phyloP scores from a whole-genome alignment of 2,888 invertebrate species.

The Eupithecia centaureata region DNA sequence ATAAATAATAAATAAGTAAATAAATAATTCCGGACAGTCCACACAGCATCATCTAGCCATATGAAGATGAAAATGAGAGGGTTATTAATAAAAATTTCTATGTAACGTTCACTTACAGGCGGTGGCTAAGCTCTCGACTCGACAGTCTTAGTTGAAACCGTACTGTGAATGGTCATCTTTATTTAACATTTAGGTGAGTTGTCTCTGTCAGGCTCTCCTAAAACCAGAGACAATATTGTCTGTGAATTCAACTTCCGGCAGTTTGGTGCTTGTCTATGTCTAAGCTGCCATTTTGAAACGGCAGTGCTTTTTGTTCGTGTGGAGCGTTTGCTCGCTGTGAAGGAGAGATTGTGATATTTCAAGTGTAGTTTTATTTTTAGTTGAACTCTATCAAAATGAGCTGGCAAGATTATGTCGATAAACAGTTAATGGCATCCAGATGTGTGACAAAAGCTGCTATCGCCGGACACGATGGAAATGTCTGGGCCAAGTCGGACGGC shows the following conservation, averaged over 20 bases:
- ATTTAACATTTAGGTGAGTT: not conserved
- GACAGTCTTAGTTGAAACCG: too few relatives aligned
- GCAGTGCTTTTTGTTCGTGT: slow-evolving; percentile 84
- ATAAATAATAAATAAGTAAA: too few relatives aligned
- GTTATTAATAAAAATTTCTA: too few relatives aligned
- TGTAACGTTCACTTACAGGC: too few relatives aligned
- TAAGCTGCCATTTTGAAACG: slow-evolving; percentile 82
- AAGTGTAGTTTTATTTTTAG: slow-evolving; percentile 82
- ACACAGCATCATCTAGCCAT: too few relatives aligned
- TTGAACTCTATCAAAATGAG: slow-evolving; percentile 90
- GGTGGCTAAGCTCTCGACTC: too few relatives aligned
- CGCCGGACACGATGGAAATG: slow-evolving; percentile 97
- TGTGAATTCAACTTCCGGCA: slow-evolving; percentile 63
- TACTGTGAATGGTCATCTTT: slow-evolving; percentile 14
- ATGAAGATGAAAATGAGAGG: too few relatives aligned
- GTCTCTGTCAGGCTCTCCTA: slow-evolving; percentile 21
- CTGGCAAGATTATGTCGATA: slow-evolving; percentile 99
- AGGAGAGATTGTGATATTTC: slow-evolving; percentile 77
- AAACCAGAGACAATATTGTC: slow-evolving; percentile 28
- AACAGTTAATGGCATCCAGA: slow-evolving; percentile 97
- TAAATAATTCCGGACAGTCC: too few relatives aligned
- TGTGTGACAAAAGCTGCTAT: slow-evolving; percentile 98
- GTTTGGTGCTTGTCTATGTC: slow-evolving; percentile 61
- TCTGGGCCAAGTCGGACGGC: slow-evolving; percentile 97
- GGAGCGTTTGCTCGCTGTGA: slow-evolving; percentile 83